Percentiles rank a stretch among this genome's conserved stretches.
Conservation (phyloP, 2,113 vertebrate genomes). For the Cinclus mexicanus region DNA sequence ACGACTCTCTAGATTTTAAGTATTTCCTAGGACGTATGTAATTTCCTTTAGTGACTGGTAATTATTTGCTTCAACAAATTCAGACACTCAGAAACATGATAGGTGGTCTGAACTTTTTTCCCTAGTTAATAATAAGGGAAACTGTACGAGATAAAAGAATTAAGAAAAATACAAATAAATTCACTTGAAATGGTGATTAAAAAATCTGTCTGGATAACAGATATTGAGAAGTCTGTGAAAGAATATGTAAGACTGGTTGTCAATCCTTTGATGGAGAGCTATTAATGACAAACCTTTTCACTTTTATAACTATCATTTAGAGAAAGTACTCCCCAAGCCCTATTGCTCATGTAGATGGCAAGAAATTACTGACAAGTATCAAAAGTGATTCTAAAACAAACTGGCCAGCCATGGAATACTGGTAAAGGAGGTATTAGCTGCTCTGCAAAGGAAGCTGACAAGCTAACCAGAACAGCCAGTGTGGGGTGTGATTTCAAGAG, state of each 20-base stretch:
- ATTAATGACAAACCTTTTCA: background rate
- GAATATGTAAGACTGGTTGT: background rate
- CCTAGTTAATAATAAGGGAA: background rate
- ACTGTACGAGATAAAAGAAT: background rate
- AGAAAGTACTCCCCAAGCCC: background rate
- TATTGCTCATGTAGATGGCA: background rate
- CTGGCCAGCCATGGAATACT: background rate
- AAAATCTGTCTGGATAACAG: background rate
- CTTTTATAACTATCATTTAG: background rate
- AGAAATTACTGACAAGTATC: background rate
- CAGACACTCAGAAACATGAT: background rate
- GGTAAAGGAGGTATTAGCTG: background rate
- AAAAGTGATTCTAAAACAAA: background rate
- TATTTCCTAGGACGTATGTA: background rate
- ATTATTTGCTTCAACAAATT: background rate
- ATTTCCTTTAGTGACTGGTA: background rate
- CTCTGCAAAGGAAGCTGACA: background rate
- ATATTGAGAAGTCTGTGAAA: background rate
- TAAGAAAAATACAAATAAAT: background rate
- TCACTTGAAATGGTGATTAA: background rate
- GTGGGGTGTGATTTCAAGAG: background rate
- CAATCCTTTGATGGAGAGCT: background rate
- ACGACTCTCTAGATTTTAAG: background rate
- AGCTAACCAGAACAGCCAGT: background rate
- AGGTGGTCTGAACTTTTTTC: background rate